A percentile compares a stretch with the other conserved stretches of the same genome.
phyloP scores from a whole-genome alignment of 1,140 invertebrate species.

The Onthophagus taurus region DNA sequence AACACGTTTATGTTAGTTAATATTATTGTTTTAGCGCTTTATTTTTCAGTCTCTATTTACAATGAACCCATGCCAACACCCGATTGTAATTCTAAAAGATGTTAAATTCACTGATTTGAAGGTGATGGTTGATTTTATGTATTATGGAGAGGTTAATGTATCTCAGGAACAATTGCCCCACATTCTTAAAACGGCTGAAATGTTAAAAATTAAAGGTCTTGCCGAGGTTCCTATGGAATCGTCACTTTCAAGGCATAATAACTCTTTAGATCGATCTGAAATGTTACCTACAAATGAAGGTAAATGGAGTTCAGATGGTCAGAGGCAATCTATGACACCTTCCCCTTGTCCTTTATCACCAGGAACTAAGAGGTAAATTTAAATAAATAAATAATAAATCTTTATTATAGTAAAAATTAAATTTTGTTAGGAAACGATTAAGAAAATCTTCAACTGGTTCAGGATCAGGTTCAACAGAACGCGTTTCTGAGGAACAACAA shows the following conservation, averaged over 20 bases:
- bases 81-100: slow-evolving; percentile 84
- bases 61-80: slow-evolving; percentile 79
- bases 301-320: slow-evolving; percentile 37
- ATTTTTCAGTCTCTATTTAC: slow-evolving; percentile 60
- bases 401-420: not conserved
- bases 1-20: slow-evolving; percentile 16
- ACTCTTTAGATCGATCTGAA: slow-evolving; percentile 39
- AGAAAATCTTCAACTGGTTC: slow-evolving; percentile 64
- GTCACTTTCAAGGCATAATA: slow-evolving; percentile 54
- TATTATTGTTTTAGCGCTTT: slow-evolving; percentile 1
- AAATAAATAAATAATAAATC: slow-evolving; percentile 2
- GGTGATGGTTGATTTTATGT: slow-evolving; percentile 87
- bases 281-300: slow-evolving; percentile 42
- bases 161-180: slow-evolving; percentile 77
- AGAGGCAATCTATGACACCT: slow-evolving; percentile 40
- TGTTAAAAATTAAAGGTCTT: slow-evolving; percentile 77
- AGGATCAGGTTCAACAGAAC: slow-evolving; percentile 47
- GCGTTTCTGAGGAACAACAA: slow-evolving; percentile 37
- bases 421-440: slow-evolving; percentile 47
- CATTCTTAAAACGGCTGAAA: slow-evolving; percentile 79
- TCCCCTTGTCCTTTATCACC: slow-evolving; percentile 35
- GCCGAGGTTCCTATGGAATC: slow-evolving; percentile 72
- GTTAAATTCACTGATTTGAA: slow-evolving; percentile 76
- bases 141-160: slow-evolving; percentile 85
- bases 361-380: slow-evolving; percentile 30